A percentile compares a stretch with the other conserved stretches of the same genome.
These are phyloP conservation scores for Magallana nippona DNA, from an alignment of 2,888 invertebrate genomes.

Conservation along the genomic window DNA sequence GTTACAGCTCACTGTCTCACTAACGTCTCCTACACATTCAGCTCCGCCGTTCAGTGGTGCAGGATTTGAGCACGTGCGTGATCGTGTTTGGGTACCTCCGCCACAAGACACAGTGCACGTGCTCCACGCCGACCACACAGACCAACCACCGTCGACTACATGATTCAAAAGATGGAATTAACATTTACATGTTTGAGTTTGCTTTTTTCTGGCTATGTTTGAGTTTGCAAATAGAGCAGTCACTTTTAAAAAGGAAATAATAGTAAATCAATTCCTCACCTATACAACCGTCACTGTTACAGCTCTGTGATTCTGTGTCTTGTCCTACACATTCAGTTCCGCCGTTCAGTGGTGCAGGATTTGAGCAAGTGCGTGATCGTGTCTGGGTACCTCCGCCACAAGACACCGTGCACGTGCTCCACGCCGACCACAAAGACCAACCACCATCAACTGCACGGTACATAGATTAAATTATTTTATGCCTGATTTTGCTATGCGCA, in stretches of 20 bases:
- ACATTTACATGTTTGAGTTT: no score
- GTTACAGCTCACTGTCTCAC: constrained; percentile 40
- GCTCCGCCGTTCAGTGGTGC: constrained; percentile 46
- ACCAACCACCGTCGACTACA: neutral
- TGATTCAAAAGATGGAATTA: neutral
- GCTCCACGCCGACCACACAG: constrained; percentile 9
- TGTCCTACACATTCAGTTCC: constrained; percentile 66
- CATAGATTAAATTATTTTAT: no score
- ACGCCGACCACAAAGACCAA: constrained; percentile 64
- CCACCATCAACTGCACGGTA: constrained; percentile 66
- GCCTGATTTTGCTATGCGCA: no score
- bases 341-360: constrained; percentile 60
- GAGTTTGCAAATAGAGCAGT: no score
- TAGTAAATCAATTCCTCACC: constrained; percentile 58
- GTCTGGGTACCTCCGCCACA: constrained; percentile 67
- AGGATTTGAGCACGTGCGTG: constrained; percentile 45
- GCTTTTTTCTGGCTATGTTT: no score
- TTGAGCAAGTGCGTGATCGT: constrained; percentile 57
- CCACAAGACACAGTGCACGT: neutral
- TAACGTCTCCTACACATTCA: constrained; percentile 40
- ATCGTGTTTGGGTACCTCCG: neutral
- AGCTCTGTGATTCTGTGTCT: constrained; percentile 54
- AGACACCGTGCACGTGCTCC: constrained; percentile 64
- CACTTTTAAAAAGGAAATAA: neutral
- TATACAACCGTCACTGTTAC: constrained; percentile 69